Evolutionary conservation across 2,113 vertebrate species (phyloP), one percentile per base, ranked within the genome.

Genomic region (Seriola quinqueradiata): DNA sequence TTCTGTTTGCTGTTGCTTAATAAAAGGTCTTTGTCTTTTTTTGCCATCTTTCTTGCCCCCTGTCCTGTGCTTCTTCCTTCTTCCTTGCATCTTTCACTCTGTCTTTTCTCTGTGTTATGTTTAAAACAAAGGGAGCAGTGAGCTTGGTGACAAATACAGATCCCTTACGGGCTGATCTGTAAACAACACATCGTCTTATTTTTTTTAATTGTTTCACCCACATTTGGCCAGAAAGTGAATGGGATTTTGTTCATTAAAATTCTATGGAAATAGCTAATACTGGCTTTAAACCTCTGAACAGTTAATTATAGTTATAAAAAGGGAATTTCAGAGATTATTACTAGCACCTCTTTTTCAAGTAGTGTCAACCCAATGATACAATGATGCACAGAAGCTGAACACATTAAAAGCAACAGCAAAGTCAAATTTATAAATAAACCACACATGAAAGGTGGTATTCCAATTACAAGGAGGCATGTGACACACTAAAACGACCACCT

Each of bases 81-180:
- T 32, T 72, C 4, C 7, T 60, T 58, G 34, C 38, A 61, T 72
- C 19, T 75, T 25, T 58, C 12, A 5, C 8, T 75, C 54, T 48
- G 19, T 54, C 5, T 65, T 55, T 66, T 72, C 34, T 65, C 36
- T 40, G 40, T 70, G 73, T 70, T 63, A 57, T 75, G 38, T 68
- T 68, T 73, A 34, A 81, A 78, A 87, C 82, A 82, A 90, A 78
- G 78, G 52, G 46, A 64, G 46, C 81, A 73, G 74, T 87, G 74
- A 86, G 60, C 55, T 66, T 73, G 32, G 25, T 46, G 50, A 70
- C 70, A 77, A 52, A 79, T 82, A 69, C 74, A 74, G 48, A 73
- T 70, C 10, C 48, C 19, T 16, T 64, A 57, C 28, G 46, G 77
- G 38, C 36, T 0, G 25, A 77, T 83, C 23, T 69, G 80, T 78